Percentiles rank a stretch among this genome's conserved stretches.
Conservation (phyloP, 2,888 invertebrate species). For the Gymnoscelis rufifasciata region DNA sequence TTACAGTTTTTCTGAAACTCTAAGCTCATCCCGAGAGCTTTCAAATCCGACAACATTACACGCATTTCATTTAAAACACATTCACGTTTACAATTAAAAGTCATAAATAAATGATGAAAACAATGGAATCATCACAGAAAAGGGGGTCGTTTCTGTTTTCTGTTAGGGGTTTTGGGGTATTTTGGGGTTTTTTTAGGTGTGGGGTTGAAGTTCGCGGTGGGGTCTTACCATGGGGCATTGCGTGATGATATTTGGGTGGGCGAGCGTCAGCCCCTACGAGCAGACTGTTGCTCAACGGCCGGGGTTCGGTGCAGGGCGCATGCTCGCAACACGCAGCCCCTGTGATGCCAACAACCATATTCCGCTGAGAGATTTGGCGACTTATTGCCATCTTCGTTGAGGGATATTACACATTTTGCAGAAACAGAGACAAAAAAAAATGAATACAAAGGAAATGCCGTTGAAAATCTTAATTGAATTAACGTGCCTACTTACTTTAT, state of each 20-base stretch:
- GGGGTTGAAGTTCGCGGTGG: constrained; percentile 30
- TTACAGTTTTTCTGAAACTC: constrained; percentile 28
- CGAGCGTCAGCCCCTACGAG: constrained; percentile 65
- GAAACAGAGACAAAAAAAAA: no score
- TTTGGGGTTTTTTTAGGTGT: constrained; percentile 13
- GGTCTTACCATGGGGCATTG: constrained; percentile 71
- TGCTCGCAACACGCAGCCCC: constrained; percentile 16
- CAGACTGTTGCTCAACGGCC: constrained; percentile 72
- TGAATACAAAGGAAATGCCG: no score
- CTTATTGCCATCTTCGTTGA: not conserved
- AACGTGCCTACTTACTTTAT: no score
- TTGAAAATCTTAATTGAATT: no score
- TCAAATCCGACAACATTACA: not conserved
- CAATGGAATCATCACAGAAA: constrained; percentile 59
- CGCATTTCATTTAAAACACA: constrained; percentile 26
- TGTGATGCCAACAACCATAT: constrained; percentile 6
- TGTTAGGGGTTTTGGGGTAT: constrained; percentile 15
- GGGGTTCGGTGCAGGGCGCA: constrained; percentile 66
- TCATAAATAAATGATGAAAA: constrained; percentile 65
- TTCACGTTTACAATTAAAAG: constrained; percentile 33
- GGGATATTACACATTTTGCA: no score
- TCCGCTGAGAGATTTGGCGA: not conserved
- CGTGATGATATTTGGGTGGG: constrained; percentile 52
- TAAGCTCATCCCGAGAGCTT: not conserved
- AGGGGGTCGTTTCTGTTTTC: constrained; percentile 27